Percentiles rank a stretch among this genome's conserved stretches.
Evolutionary conservation across 1,140 invertebrate genomes (phyloP).

Genomic region (Nebria ingens): DNA sequence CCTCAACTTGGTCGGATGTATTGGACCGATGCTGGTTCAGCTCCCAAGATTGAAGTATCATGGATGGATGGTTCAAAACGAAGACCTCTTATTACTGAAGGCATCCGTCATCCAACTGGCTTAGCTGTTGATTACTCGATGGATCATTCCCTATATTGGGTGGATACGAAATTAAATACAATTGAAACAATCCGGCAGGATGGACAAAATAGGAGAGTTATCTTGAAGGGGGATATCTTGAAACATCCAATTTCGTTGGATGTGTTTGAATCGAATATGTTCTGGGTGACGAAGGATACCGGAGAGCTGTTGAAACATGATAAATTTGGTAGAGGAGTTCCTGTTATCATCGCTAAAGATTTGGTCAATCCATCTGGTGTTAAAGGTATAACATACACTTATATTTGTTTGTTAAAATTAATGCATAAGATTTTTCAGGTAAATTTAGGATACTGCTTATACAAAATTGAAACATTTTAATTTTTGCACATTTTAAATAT

Average conservation of each 20-base stretch:
- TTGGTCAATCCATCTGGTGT: slow-evolving; percentile 76
- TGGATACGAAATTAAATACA: slow-evolving; percentile 84
- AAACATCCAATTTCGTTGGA: slow-evolving; percentile 80
- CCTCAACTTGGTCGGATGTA: slow-evolving; percentile 76
- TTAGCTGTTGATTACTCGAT: slow-evolving; percentile 83
- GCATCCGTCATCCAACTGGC: slow-evolving; percentile 75
- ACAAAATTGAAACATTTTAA: slow-evolving; percentile 13
- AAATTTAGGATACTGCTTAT: no score
- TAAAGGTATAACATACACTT: slow-evolving; percentile 46
- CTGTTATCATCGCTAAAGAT: slow-evolving; percentile 65
- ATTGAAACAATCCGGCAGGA: slow-evolving; percentile 85
- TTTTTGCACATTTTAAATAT: slow-evolving; percentile 14
- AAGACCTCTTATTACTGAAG: slow-evolving; percentile 63
- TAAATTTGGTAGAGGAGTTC: slow-evolving; percentile 93
- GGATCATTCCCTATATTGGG: slow-evolving; percentile 88
- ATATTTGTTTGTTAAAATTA: no score
- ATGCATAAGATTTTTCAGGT: no score
- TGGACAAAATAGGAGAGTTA: slow-evolving; percentile 63
- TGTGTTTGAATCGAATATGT: slow-evolving; percentile 84
- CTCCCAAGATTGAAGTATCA: slow-evolving; percentile 76
- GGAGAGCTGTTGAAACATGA: slow-evolving; percentile 81
- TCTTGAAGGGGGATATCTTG: slow-evolving; percentile 60
- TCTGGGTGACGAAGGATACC: slow-evolving; percentile 75
- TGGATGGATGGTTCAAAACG: slow-evolving; percentile 95
- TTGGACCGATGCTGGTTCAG: slow-evolving; percentile 79